These are phyloP conservation scores for Zaprionus capensis DNA, from an alignment of 1,140 invertebrate species.

Conservation along the genomic window DNA sequence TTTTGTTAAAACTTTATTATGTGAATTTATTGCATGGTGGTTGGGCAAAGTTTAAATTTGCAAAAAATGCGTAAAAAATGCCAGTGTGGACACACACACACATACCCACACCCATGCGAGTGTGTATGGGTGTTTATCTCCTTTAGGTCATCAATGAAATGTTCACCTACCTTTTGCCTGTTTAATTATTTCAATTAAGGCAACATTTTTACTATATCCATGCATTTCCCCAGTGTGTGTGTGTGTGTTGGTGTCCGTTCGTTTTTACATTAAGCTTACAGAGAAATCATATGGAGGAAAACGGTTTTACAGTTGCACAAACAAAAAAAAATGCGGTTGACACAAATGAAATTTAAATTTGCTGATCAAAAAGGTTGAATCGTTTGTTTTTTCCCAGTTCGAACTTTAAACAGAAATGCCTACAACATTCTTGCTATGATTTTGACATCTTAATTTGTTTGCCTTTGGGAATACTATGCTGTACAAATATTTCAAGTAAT, in stretches of 20 bases:
- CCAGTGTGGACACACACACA: not conserved
- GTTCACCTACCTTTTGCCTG: conserved; percentile 62
- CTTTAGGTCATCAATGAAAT: conserved; percentile 73
- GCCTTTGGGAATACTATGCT: not conserved
- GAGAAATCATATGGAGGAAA: not conserved
- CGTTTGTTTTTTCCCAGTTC: not conserved
- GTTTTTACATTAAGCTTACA: conserved; percentile 2
- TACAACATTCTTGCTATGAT: not conserved
- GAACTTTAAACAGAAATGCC: not conserved
- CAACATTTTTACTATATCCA: conserved; percentile 45
- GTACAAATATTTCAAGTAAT: no score
- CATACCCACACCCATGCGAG: not conserved
- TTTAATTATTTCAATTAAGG: conserved; percentile 77
- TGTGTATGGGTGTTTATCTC: conserved; percentile 49
- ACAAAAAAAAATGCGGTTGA: conserved; percentile 35
- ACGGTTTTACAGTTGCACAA: not conserved
- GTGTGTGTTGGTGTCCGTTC: not conserved
- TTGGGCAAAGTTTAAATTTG: conserved; percentile 59
- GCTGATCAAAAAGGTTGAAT: not conserved
- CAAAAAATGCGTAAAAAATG: conserved; percentile 44
- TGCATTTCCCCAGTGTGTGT: not conserved
- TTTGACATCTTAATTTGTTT: not conserved
- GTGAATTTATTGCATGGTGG: conserved; percentile 67
- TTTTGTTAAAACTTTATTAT: conserved; percentile 70
- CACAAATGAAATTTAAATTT: conserved; percentile 59